Evolutionary conservation across 92 coral and sea anemone species (phyloP).

Genomic region (Scolanthus callimorphus): DNA sequence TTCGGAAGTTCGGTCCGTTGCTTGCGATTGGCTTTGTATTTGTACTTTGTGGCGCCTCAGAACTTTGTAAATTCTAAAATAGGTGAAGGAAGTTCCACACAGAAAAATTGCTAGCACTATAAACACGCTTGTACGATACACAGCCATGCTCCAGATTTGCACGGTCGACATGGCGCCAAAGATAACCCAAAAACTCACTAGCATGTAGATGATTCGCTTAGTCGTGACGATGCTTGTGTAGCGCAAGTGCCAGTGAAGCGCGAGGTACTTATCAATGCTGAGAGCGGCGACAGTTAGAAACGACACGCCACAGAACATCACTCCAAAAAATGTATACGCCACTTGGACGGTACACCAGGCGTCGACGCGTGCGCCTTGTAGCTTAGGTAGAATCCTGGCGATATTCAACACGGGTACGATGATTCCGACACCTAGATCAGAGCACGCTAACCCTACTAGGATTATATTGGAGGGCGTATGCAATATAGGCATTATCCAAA

Average conservation of each 20-base stretch:
- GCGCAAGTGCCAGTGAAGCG: slow-evolving; percentile 41
- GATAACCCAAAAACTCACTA: slow-evolving; percentile 33
- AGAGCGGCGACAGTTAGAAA: slow-evolving; percentile 47
- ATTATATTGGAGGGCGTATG: slow-evolving; percentile 35
- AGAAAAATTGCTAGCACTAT: slow-evolving; percentile 32
- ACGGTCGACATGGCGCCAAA: slow-evolving; percentile 32
- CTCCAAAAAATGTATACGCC: slow-evolving; percentile 33
- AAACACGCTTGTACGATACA: slow-evolving; percentile 30
- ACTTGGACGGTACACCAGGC: slow-evolving; percentile 27
- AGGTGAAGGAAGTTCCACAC: slow-evolving; percentile 34
- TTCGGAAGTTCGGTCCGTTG: neutral
- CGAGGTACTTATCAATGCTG: slow-evolving; percentile 43
- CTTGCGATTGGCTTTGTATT: slow-evolving; percentile 33
- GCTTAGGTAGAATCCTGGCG: slow-evolving; percentile 27
- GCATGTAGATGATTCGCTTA: slow-evolving; percentile 21
- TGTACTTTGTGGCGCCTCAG: slow-evolving; percentile 26
- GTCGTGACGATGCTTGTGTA: slow-evolving; percentile 31
- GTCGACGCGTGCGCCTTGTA: slow-evolving; percentile 12
- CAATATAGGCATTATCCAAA: slow-evolving; percentile 22
- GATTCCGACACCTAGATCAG: slow-evolving; percentile 36
- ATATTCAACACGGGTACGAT: slow-evolving; percentile 27
- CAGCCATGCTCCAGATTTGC: slow-evolving; percentile 45
- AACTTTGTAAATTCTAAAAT: slow-evolving; percentile 38
- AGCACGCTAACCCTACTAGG: slow-evolving; percentile 33
- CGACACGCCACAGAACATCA: slow-evolving; percentile 45